Percentiles rank a stretch among this genome's conserved stretches.
These are phyloP conservation scores for Gobius niger DNA, from an alignment of 2,113 vertebrate species.

Conservation along the genomic window DNA sequence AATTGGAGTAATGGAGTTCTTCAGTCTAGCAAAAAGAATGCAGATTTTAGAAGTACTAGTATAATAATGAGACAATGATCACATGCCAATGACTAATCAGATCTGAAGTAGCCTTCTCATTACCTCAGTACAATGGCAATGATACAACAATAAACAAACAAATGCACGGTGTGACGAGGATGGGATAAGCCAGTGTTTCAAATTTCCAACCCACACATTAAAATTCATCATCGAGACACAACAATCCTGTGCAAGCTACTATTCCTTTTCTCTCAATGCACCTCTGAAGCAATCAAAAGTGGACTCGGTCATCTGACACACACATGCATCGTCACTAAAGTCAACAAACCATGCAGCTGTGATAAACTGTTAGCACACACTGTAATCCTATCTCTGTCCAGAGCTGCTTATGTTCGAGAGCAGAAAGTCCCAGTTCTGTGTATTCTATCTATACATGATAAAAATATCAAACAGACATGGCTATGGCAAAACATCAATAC, in stretches of 20 bases:
- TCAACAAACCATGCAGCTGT: conserved; percentile 16
- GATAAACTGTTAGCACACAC: background rate
- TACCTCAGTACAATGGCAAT: background rate
- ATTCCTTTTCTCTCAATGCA: background rate
- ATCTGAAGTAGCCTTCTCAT: background rate
- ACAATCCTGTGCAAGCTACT: background rate
- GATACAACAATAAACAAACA: background rate
- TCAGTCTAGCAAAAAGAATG: too few relatives aligned
- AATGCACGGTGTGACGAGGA: background rate
- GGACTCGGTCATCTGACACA: conserved; percentile 5
- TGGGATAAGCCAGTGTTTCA: background rate
- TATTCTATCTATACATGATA: too few relatives aligned
- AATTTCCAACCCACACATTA: background rate
- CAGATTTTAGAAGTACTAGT: too few relatives aligned
- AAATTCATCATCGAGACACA: background rate
- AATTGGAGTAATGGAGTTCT: too few relatives aligned
- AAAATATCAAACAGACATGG: too few relatives aligned
- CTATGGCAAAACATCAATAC: too few relatives aligned
- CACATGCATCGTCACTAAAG: conserved; percentile 9
- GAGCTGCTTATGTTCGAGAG: background rate
- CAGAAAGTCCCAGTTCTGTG: background rate
- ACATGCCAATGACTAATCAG: too few relatives aligned
- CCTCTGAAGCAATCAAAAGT: background rate
- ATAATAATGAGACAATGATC: too few relatives aligned
- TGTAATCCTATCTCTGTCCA: conserved; percentile 4